Percentiles rank a stretch among this genome's conserved stretches.
These are phyloP conservation scores for Litocranius walleri DNA, from an alignment of 2,113 vertebrate genomes.

Conservation along the genomic window DNA sequence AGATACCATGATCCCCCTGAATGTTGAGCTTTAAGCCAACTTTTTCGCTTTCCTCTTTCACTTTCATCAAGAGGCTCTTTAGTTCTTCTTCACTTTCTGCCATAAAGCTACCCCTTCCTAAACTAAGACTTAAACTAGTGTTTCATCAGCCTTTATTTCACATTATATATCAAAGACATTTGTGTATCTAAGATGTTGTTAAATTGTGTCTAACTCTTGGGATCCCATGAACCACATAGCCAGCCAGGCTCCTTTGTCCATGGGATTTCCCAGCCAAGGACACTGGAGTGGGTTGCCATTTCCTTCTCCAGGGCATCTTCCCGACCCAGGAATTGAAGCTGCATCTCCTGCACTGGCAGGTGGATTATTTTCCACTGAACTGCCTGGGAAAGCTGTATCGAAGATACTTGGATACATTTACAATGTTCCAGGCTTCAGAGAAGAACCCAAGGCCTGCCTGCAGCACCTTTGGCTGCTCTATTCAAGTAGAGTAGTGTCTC, in stretches of 20 bases:
- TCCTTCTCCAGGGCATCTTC: background rate
- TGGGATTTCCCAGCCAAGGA: background rate
- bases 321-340: background rate
- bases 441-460: background rate
- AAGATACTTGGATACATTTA: background rate
- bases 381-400: background rate
- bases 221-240: background rate
- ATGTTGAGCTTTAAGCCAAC: no score
- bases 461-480: background rate
- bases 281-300: background rate
- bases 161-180: background rate
- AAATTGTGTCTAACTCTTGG: background rate
- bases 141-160: conserved; percentile 10
- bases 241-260: background rate
- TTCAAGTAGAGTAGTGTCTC: background rate
- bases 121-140: background rate
- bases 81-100: no score
- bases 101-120: background rate
- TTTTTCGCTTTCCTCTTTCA: no score
- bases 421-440: background rate
- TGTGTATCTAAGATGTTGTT: background rate
- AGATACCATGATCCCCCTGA: no score
- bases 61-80: no score
- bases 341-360: background rate
- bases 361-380: background rate